phyloP scores from a whole-genome alignment of 2,888 invertebrate genomes.

The Hyalella azteca region DNA sequence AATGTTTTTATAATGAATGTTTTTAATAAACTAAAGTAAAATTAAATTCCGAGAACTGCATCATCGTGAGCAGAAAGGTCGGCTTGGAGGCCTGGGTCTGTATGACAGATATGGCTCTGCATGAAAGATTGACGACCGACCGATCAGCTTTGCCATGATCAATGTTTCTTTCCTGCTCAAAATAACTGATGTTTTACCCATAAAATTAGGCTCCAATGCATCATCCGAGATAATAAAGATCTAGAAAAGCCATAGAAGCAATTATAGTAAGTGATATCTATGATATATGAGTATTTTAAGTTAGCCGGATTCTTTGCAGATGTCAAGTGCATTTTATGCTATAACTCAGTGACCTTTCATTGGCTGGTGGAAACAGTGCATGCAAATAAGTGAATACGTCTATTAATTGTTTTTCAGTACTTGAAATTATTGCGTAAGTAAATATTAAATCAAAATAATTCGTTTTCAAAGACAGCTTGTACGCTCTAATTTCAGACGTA shows the following conservation, averaged over 20 bases:
- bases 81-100: background rate
- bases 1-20: too few species aligned
- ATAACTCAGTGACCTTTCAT: background rate
- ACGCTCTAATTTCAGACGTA: too few species aligned
- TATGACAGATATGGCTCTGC: background rate
- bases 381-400: background rate
- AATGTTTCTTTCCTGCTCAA: background rate
- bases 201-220: background rate
- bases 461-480: too few species aligned
- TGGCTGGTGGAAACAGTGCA: background rate
- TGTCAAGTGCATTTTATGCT: background rate
- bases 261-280: too few species aligned
- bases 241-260: too few species aligned
- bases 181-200: background rate
- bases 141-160: slow-evolving; percentile 2
- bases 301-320: background rate
- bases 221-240: background rate
- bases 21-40: too few species aligned
- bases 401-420: background rate
- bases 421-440: background rate
- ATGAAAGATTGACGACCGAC: background rate
- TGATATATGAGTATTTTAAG: background rate
- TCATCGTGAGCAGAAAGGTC: background rate
- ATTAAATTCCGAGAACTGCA: too few species aligned
- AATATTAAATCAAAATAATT: too few species aligned